A percentile compares a stretch with the other conserved stretches of the same genome.
These are phyloP conservation scores for Neodiprion fabricii DNA, from an alignment of 1,140 invertebrate genomes.

Conservation along the genomic window DNA sequence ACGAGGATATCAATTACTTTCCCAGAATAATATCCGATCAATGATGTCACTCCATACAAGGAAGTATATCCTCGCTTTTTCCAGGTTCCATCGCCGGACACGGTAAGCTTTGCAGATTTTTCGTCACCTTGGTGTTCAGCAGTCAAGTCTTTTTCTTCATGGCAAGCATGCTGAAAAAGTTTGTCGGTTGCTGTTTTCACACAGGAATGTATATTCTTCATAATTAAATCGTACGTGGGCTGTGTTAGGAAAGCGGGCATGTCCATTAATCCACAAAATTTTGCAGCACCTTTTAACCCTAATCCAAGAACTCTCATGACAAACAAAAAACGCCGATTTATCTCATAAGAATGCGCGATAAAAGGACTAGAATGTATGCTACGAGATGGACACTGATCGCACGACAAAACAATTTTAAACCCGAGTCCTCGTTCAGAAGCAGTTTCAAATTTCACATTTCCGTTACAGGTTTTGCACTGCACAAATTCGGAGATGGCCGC, in stretches of 20 bases:
- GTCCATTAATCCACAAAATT: conserved; percentile 8
- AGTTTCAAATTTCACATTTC: no score
- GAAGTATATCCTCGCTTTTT: conserved; percentile 25
- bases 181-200: not conserved
- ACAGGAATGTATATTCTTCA: no score
- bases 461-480: no score
- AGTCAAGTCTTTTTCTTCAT: conserved; percentile 18
- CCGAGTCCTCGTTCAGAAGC: no score
- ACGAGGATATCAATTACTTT: conserved; percentile 25
- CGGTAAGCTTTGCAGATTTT: conserved; percentile 14
- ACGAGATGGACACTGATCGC: no score
- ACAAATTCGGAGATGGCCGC: no score
- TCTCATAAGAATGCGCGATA: no score
- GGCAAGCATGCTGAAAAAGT: conserved; percentile 9
- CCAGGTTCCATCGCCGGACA: conserved; percentile 26
- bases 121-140: conserved; percentile 13
- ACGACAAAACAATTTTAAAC: no score
- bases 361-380: no score
- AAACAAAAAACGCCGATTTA: no score
- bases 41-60: conserved; percentile 22
- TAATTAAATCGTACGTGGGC: not conserved
- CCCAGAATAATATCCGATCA: conserved; percentile 23
- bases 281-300: no score
- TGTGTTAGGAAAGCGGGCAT: conserved; percentile 9
- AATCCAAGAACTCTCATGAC: no score